Base-by-base conservation (phyloP, 1,140 invertebrate species). In the Drosophila murphyi region DNA sequence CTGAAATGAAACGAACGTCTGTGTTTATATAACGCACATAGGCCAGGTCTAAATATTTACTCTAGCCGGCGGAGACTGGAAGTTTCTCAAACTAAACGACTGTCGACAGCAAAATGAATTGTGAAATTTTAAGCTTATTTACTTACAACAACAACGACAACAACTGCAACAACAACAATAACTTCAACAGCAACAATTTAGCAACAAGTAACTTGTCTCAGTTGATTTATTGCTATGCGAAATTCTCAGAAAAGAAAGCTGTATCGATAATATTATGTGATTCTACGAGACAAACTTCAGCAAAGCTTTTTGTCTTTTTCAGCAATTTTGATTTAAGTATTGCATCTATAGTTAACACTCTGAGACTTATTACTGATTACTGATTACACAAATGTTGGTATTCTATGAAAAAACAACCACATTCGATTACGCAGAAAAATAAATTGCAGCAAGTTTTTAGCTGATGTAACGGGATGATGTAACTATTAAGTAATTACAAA, bases 81-180 rank as follows among this genome's bases (percentile, higher is more conserved):
- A 20, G 20, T 45, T n/a, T 12, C 12, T 55, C 4, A 80, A 77
- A 74, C 81, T 80, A 85, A 85, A 83, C 81, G 85, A 81, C 73
- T 86, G 81, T 74, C 62, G 69, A 67, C 69, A 77, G 51, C 70
- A 41, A 63, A 73, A 61, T 59, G 52, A 80, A 55, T 80, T 85
- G 81, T 80, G 72, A 83, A 83, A 77, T 76, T 71, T 71, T 51
- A 55, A 72, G 76, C 76, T 79, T 74, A 72, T 82, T 82, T 78
- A 81, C 77, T 50, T 59, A 56, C 55, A 64, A 37, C 35, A 61
- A 62, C 41, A 39, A 55, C 45, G 48, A 67, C 12, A 12, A 12
- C 12, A 64, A 37, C 41, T 54, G 8, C 35, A 61, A 62, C 41
- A 39, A 55, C 45, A 57, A 67, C 12, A 12, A 12, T 12, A 12